phyloP scores from a whole-genome alignment of 53 echinoderm and acorn worm genomes.

The Zoroaster sp. region DNA sequence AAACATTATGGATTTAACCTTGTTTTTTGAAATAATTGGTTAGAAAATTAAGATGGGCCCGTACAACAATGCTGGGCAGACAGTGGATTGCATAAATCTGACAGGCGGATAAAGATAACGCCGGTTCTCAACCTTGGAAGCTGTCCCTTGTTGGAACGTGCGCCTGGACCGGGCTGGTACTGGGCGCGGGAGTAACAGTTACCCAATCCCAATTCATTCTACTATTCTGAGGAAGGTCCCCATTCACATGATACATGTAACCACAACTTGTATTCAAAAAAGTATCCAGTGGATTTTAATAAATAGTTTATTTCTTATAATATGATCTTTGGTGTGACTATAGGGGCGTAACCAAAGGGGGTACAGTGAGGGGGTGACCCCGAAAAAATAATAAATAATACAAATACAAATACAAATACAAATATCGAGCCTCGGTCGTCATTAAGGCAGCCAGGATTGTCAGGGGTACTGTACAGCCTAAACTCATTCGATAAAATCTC shows the following conservation, averaged over 20 bases:
- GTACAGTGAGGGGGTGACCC: no score
- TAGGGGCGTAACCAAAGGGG: no score
- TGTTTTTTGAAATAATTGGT: neutral
- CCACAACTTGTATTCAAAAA: no score
- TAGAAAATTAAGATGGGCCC: neutral
- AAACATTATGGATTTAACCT: slow-evolving; percentile 46
- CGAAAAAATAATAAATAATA: no score
- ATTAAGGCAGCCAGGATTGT: no score
- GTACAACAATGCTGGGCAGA: slow-evolving; percentile 21
- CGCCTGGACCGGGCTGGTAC: neutral
- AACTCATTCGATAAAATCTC: no score
- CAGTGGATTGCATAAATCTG: slow-evolving; percentile 17
- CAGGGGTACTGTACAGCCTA: no score
- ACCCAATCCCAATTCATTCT: neutral
- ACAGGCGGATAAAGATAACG: neutral
- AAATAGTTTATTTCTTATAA: no score
- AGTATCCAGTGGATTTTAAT: no score
- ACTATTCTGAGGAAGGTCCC: neutral
- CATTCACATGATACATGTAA: neutral
- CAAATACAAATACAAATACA: no score
- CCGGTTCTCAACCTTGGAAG: neutral
- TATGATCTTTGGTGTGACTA: no score
- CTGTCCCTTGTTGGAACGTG: slow-evolving; percentile 11
- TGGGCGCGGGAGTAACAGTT: neutral
- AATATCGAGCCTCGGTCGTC: no score